Base-by-base conservation (phyloP, 1,140 invertebrate species). In the Phocides pigmalion region DNA sequence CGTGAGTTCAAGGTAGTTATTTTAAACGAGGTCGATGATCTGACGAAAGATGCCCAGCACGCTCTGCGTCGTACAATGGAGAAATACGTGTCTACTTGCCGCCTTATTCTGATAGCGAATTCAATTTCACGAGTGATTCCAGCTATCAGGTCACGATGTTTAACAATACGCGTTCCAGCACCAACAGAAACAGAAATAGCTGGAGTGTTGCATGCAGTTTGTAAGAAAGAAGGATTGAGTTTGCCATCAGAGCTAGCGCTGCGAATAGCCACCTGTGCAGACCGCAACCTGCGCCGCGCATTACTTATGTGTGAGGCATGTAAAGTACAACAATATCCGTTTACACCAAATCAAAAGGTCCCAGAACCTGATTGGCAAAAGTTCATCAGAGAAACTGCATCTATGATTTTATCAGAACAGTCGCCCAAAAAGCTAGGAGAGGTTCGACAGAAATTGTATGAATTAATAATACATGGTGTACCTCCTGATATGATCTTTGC, bases 1-100 rank as follows among this genome's bases (percentile, higher is more conserved):
- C 93, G 95, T 77, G 96, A 98, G 68, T 99, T 99, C 79, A 99
- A 99, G 95, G 98, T 99, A 28, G 96, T 99, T 11, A 94, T 99
- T 3, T 86, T 99, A 32, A 98, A 97, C 64, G 98, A 99, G 90
- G 98, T 98, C 0, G 98, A 99, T 89, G 95, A 96, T 51, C 90
- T 99, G n/a, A 98, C 98, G 0, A 98, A 97, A 86, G 98, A 99
- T 93, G 99, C 99, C 0, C 99, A 99, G 85, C 98, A 99, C 91
- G 98, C 98, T 0, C 89, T 99, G 39, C 94, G 99, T 72, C 93
- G 99, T 63, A 99, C 99, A 0, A 99, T 99, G 99, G 99, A 99
- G 90, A 99, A 99, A 81, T 99, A 99, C 89, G 96, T 99, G 64
- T 92, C 95, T 11, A 98, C 98, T 5, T 99, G 99, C 91, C 95